Conservation (phyloP, 2,797 vertebrate genomes). For the Pangasius macronema region DNA sequence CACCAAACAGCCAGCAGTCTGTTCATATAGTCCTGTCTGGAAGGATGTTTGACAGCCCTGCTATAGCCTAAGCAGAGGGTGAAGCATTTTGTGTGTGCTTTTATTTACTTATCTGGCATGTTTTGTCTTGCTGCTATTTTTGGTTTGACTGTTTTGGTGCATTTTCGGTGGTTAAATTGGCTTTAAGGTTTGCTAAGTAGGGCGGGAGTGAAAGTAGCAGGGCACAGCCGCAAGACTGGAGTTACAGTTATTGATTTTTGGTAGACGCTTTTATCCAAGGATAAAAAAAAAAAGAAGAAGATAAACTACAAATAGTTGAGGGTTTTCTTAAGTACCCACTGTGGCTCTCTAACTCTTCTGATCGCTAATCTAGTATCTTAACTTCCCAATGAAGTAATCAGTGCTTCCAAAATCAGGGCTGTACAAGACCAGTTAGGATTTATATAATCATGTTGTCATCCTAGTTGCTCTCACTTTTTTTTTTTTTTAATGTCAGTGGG, state of each 20-base stretch:
- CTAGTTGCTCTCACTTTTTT: too few relatives aligned
- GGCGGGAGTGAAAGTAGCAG: neutral
- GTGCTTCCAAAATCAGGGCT: neutral
- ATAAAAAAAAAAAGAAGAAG: neutral
- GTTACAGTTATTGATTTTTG: neutral
- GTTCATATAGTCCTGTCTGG: constrained; percentile 18
- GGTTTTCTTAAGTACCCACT: neutral
- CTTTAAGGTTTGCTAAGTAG: neutral
- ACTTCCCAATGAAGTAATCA: neutral
- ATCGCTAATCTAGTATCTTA: neutral
- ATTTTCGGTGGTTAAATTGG: neutral
- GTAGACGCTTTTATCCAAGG: neutral
- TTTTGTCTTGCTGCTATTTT: neutral
- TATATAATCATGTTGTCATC: neutral
- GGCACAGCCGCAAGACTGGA: neutral
- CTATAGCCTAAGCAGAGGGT: constrained; percentile 3
- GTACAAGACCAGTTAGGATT: neutral
- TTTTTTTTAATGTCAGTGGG: too few relatives aligned
- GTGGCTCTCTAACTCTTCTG: neutral
- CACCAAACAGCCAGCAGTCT: constrained; percentile 4
- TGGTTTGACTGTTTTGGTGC: neutral
- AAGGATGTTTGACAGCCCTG: constrained; percentile 22
- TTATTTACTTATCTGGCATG: neutral
- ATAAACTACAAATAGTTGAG: neutral
- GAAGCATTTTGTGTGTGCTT: neutral